phyloP scores from a whole-genome alignment of 2,113 vertebrate species.

The Strigops habroptila region DNA sequence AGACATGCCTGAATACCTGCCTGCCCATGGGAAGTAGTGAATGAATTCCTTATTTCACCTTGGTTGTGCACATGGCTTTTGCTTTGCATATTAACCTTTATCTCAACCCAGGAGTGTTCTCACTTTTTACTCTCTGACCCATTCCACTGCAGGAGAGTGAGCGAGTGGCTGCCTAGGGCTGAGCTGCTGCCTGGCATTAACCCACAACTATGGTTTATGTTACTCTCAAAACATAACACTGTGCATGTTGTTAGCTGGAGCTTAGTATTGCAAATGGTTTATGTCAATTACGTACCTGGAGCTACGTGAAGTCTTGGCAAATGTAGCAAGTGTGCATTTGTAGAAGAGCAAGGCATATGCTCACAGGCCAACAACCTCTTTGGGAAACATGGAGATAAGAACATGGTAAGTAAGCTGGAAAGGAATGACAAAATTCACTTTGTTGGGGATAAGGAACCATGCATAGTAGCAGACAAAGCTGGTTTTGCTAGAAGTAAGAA shows the following conservation, averaged over 20 bases:
- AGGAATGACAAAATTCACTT: background rate
- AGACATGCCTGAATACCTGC: background rate
- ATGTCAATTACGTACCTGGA: background rate
- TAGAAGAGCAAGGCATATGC: background rate
- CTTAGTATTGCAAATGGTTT: background rate
- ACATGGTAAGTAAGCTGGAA: background rate
- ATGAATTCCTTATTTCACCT: background rate
- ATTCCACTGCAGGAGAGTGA: rapidly evolving
- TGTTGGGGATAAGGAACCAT: background rate
- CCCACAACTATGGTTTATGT: background rate
- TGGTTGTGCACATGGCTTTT: background rate
- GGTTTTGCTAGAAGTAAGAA: background rate
- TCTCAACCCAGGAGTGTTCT: background rate
- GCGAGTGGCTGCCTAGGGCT: background rate
- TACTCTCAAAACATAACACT: background rate
- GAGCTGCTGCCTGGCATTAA: background rate
- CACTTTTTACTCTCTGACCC: background rate
- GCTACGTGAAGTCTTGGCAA: background rate
- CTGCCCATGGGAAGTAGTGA: background rate
- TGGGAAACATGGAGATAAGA: background rate
- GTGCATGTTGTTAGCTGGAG: background rate
- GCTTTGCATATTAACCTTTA: background rate
- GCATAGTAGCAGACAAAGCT: background rate
- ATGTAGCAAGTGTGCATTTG: background rate
- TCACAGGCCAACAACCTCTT: background rate